Evolutionary conservation across 2,797 vertebrate genomes (phyloP).

Genomic region (Gymnopithys bicolor): DNA sequence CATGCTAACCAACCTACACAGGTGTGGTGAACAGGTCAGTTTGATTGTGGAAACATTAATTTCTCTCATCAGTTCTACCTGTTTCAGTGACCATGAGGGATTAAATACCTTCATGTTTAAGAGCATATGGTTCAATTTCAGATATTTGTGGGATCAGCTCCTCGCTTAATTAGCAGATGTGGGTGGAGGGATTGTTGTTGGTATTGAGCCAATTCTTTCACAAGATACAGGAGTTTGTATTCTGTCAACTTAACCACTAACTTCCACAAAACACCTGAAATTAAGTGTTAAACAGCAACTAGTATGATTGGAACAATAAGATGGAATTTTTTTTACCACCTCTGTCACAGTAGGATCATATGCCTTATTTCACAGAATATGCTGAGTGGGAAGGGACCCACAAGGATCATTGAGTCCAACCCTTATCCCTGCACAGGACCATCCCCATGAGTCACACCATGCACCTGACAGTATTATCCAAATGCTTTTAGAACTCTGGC

Average conservation of each 20-base stretch:
- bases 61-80: neutral
- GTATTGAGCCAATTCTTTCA: rapidly evolving
- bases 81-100: neutral
- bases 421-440: neutral
- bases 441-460: neutral
- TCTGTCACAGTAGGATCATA: neutral
- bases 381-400: neutral
- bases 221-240: neutral
- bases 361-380: neutral
- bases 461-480: neutral
- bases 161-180: neutral
- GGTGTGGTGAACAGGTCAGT: neutral
- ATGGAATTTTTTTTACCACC: neutral
- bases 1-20: neutral
- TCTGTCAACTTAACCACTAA: neutral
- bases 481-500: neutral
- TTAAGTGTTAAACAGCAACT: neutral
- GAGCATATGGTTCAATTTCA: neutral
- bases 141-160: neutral
- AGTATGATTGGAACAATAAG: neutral
- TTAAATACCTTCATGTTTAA: neutral
- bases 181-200: neutral
- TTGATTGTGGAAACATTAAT: neutral
- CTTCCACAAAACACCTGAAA: neutral
- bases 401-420: neutral